Evolutionary conservation across 2,113 vertebrate species (phyloP).

Genomic region (Atractosteus spatula): DNA sequence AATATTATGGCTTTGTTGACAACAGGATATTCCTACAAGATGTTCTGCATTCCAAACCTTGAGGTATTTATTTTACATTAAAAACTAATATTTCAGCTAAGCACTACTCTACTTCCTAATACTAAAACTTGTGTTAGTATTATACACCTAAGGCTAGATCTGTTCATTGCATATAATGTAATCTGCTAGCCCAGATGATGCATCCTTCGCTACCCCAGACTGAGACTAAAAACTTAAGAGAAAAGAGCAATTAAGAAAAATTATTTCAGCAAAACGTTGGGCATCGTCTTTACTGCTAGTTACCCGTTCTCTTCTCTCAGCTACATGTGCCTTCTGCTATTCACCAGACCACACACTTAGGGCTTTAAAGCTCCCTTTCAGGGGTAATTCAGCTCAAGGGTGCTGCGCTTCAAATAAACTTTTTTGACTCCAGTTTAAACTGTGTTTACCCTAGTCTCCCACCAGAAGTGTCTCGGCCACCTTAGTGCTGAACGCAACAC

Average conservation of each 20-base stretch:
- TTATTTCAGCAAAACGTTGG: too few species aligned
- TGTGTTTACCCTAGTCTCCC: too few species aligned
- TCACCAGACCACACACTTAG: too few species aligned
- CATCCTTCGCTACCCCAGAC: not conserved
- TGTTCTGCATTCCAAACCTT: slow-evolving; percentile 79
- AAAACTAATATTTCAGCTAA: slow-evolving; percentile 26
- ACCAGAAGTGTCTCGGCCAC: too few species aligned
- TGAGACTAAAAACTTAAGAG: not conserved
- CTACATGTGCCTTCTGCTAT: too few species aligned
- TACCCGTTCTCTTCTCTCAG: too few species aligned
- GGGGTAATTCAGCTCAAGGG: too few species aligned
- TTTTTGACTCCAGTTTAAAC: too few species aligned
- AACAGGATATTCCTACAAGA: slow-evolving; percentile 73
- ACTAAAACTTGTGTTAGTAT: slow-evolving; percentile 15
- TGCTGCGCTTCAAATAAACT: too few species aligned
- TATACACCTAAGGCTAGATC: slow-evolving; percentile 8
- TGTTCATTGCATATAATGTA: slow-evolving; percentile 12
- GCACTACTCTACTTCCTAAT: slow-evolving; percentile 14
- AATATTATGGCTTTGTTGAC: slow-evolving; percentile 85
- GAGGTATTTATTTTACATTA: slow-evolving; percentile 71
- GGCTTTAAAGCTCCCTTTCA: too few species aligned
- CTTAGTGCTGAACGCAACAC: too few species aligned
- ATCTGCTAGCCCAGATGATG: not conserved
- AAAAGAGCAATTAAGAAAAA: not conserved
- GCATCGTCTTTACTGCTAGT: too few species aligned